phyloP scores from a whole-genome alignment of 2,797 vertebrate genomes.

The Lycodopsis pacificus region DNA sequence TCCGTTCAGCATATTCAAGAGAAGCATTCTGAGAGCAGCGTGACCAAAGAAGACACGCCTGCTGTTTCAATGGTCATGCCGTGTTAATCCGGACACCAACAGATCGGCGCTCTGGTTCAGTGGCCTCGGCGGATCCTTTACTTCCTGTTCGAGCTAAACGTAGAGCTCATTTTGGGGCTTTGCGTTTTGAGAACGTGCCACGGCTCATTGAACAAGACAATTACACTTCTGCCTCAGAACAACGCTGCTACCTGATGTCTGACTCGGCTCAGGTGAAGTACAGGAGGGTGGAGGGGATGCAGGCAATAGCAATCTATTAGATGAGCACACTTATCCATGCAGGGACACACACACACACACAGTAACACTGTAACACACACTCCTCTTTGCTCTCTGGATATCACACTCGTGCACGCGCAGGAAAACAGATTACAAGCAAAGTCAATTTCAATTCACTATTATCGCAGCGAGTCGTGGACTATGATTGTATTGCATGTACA shows the following conservation, averaged over 20 bases:
- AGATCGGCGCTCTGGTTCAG: background rate
- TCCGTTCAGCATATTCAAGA: background rate
- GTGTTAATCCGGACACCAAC: background rate
- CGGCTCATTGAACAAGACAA: constrained; percentile 59
- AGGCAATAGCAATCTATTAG: constrained; percentile 7
- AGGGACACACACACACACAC: constrained; percentile 28
- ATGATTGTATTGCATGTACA: constrained; percentile 31
- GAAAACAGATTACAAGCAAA: constrained; percentile 29
- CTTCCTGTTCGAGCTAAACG: constrained; percentile 40
- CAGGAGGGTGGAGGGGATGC: constrained; percentile 30
- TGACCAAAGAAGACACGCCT: background rate
- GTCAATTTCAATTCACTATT: constrained; percentile 28
- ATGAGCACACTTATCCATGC: constrained; percentile 14
- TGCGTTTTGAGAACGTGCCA: constrained; percentile 22
- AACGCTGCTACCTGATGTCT: constrained; percentile 36
- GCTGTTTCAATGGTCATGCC: background rate
- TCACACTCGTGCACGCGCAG: background rate
- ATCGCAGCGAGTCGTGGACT: constrained; percentile 12
- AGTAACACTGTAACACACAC: constrained; percentile 1
- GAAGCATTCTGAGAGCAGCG: background rate
- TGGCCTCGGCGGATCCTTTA: background rate
- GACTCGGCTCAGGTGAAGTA: constrained; percentile 44
- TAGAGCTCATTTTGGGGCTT: constrained; percentile 39
- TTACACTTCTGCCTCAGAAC: constrained; percentile 48
- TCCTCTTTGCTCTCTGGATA: background rate